Base-by-base conservation (phyloP, 2,888 invertebrate genomes). In the Phymatocera aterrima region DNA sequence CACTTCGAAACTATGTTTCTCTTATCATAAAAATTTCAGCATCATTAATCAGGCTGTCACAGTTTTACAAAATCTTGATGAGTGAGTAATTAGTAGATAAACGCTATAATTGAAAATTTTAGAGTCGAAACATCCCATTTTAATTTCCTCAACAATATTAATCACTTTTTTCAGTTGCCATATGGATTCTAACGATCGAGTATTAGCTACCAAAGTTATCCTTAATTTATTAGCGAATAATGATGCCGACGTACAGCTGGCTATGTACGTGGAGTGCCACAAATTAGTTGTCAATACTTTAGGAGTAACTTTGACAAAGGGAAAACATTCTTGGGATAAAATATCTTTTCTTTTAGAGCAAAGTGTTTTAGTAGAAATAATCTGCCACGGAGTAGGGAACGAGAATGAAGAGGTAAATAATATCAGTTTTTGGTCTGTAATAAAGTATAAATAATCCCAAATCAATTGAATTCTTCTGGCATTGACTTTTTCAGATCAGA, bases 281-380 rank as follows among this genome's bases (percentile, higher is more conserved):
- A 91, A 91, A 60, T 91, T 92, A 87, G 92, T 95, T 8, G 90
- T 91, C 80, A 90, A 90, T 3, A 91, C 93, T 43, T 89, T 95
- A 57, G 93, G 94, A 31, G 92, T 93, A 10, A 86, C 88, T 37
- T 84, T 84, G 74, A 85, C 79, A 60, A 83, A 90, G 89, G 81
- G 87, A 81, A 70, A 87, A 88, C 85, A 91, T 86, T 85, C 87
- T 72, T 94, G 93, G 84, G 92, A 91, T 83, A 91, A 92, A 84
- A 88, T 92, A 82, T 91, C 88, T 54, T 92, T 94, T 86, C 85
- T 95, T 54, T 91, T 93, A 79, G 92, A 93, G 81, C 91, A 93
- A 18, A 91, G 91, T 60, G 89, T 95, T 72, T 85, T 95, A 74
- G 93, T 92, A 1, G 95, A 95, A 91, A 93, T 95, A 46, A 92